Evolutionary conservation across 1,140 invertebrate genomes (phyloP).

Genomic region (Ips typographus): DNA sequence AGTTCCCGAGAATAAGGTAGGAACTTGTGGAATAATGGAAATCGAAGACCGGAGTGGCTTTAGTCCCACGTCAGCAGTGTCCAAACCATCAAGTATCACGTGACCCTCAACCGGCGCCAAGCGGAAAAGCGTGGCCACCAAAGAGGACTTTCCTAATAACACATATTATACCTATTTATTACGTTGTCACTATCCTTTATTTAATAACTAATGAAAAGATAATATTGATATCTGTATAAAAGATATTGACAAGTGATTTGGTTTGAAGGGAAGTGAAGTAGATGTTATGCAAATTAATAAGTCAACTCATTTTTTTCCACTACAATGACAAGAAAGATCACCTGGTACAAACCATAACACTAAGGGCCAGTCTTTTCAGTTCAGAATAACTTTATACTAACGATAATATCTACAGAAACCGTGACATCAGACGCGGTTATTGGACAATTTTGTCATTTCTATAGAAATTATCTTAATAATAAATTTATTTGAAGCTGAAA

Average conservation of each 20-base stretch:
- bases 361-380: too few relatives aligned
- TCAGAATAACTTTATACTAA: too few relatives aligned
- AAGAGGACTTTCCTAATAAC: constrained; percentile 73
- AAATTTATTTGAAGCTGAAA: too few relatives aligned
- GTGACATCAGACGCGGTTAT: too few relatives aligned
- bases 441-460: too few relatives aligned
- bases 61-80: constrained; percentile 65
- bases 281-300: too few relatives aligned
- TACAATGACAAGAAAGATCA: too few relatives aligned
- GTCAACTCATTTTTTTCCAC: too few relatives aligned
- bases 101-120: constrained; percentile 65
- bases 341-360: too few relatives aligned
- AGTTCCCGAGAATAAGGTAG: constrained; percentile 76
- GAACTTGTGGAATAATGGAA: constrained; percentile 85
- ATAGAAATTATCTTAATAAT: too few relatives aligned
- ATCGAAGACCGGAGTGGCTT: constrained; percentile 71
- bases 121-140: constrained; percentile 74
- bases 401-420: too few relatives aligned
- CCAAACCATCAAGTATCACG: constrained; percentile 70
- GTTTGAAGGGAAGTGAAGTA: constrained; percentile 54
- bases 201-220: neutral
- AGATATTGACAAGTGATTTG: constrained; percentile 56
- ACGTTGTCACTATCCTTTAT: too few relatives aligned
- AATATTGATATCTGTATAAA: neutral
- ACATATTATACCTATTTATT: neutral